These are phyloP conservation scores for Discoglossus pictus DNA, from an alignment of 2,797 vertebrate genomes.

Conservation along the genomic window DNA sequence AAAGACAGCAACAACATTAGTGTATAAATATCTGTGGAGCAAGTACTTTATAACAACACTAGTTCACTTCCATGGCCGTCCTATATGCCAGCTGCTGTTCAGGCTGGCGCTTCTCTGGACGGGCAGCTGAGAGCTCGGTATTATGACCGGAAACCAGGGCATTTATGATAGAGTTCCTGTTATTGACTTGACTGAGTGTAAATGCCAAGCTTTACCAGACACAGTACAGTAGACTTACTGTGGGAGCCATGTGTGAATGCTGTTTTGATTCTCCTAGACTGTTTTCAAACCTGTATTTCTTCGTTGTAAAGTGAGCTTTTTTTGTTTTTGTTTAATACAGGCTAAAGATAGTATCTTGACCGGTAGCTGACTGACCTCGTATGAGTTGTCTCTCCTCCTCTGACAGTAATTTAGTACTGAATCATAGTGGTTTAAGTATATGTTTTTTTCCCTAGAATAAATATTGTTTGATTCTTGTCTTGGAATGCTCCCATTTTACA, in stretches of 20 bases:
- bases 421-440: too few species aligned
- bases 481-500: too few species aligned
- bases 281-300: background rate
- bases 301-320: background rate
- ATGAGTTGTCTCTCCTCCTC: too few species aligned
- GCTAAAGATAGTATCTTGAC: too few species aligned
- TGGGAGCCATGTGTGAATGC: conserved; percentile 47
- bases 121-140: conserved; percentile 67
- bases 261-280: conserved; percentile 50
- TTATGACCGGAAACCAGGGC: conserved; percentile 79
- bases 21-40: conserved; percentile 10
- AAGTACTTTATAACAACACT: conserved; percentile 45
- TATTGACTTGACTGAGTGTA: conserved; percentile 79
- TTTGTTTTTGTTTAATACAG: background rate
- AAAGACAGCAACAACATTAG: conserved; percentile 11
- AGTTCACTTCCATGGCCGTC: conserved; percentile 57
- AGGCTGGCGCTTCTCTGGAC: conserved; percentile 60
- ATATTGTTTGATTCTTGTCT: too few species aligned
- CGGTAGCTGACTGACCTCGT: too few species aligned
- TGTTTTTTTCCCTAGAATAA: too few species aligned
- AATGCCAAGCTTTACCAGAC: conserved; percentile 72
- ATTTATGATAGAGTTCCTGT: conserved; percentile 93
- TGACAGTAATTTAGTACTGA: too few species aligned
- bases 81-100: conserved; percentile 66
- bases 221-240: conserved; percentile 57